Evolutionary conservation across 2,888 invertebrate species (phyloP).

Genomic region (Lysandra bellargus): DNA sequence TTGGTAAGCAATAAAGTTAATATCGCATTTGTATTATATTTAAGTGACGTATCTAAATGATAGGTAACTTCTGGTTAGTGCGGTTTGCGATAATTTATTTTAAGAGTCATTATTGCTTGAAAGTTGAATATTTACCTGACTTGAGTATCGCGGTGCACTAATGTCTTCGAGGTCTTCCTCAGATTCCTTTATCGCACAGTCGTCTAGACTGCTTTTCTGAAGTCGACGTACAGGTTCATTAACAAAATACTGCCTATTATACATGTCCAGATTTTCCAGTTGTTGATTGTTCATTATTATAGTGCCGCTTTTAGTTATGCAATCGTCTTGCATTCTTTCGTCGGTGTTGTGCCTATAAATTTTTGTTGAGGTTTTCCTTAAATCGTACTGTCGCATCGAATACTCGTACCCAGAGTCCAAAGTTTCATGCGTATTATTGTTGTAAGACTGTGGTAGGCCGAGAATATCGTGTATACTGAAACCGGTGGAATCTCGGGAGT

Average conservation of each 20-base stretch:
- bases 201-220: conserved; percentile 55
- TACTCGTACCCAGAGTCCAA: conserved; percentile 55
- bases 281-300: conserved; percentile 50
- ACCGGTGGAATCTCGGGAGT: conserved; percentile 73
- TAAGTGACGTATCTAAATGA: neutral
- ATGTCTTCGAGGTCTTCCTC: conserved; percentile 56
- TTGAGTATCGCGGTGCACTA: conserved; percentile 63
- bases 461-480: conserved; percentile 77
- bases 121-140: conserved; percentile 56
- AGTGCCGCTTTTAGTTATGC: conserved; percentile 53
- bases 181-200: conserved; percentile 58
- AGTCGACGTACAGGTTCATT: conserved; percentile 62
- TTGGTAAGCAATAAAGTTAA: neutral
- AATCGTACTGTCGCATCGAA: conserved; percentile 54
- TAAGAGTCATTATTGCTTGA: conserved; percentile 49
- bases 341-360: conserved; percentile 61
- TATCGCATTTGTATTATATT: neutral
- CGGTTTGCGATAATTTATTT: conserved; percentile 20
- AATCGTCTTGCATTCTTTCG: conserved; percentile 56
- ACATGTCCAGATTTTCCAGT: conserved; percentile 56
- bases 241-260: conserved; percentile 56
- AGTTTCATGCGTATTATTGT: conserved; percentile 52
- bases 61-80: neutral
- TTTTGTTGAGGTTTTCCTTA: conserved; percentile 66
- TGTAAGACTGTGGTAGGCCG: conserved; percentile 67